phyloP scores from a whole-genome alignment of 2,888 invertebrate species.

The Netelia fuscicornis region DNA sequence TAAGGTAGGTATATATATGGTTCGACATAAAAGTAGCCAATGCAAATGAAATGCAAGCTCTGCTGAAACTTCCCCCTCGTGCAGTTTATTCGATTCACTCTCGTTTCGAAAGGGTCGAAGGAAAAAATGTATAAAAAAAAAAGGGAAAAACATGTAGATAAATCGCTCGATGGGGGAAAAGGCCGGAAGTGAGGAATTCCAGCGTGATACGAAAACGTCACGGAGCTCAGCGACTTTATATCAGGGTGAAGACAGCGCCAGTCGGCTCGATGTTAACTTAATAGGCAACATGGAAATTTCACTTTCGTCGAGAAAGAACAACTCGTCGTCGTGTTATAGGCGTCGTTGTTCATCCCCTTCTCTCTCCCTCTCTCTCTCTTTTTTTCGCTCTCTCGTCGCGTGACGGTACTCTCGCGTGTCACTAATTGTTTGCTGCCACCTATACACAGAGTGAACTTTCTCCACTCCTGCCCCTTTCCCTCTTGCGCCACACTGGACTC shows the following conservation, averaged over 20 bases:
- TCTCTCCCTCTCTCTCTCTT: background rate
- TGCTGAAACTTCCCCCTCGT: background rate
- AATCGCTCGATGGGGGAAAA: background rate
- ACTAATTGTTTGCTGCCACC: conserved; percentile 71
- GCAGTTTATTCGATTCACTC: background rate
- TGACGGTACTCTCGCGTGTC: conserved; percentile 72
- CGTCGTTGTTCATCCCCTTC: conserved; percentile 16
- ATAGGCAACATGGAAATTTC: conserved; percentile 35
- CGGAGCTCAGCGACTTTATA: background rate
- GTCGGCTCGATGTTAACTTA: background rate
- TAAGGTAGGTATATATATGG: no score
- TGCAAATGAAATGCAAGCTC: conserved; percentile 9
- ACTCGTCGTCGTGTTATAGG: conserved; percentile 31
- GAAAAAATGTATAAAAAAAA: background rate
- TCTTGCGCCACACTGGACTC: conserved; percentile 61
- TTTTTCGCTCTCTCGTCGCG: conserved; percentile 53
- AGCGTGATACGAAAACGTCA: background rate
- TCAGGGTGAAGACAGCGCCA: background rate
- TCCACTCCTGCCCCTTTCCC: background rate
- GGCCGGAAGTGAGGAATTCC: background rate
- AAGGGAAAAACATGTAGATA: background rate
- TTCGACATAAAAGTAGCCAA: background rate
- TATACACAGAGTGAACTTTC: conserved; percentile 6
- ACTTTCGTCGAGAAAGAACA: conserved; percentile 53
- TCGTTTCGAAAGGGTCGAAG: background rate